phyloP scores from a whole-genome alignment of 2,113 vertebrate genomes.

The Triplophysa siluroides region DNA sequence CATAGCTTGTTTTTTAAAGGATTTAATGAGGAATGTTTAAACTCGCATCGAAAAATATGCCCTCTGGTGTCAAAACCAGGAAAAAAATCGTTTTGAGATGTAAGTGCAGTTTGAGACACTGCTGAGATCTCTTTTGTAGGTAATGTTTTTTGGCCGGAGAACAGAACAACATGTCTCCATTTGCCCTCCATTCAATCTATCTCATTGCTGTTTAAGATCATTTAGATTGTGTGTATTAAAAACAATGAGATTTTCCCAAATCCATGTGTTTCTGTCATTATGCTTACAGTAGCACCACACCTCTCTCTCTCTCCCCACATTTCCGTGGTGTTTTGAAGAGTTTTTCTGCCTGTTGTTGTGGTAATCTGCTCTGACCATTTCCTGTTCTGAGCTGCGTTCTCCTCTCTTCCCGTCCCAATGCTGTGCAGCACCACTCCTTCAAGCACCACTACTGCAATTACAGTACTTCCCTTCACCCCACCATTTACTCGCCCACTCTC shows the following conservation, averaged over 20 bases:
- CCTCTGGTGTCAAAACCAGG: too few species aligned
- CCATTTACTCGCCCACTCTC: slow-evolving; percentile 23
- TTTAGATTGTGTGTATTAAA: too few species aligned
- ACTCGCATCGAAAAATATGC: too few species aligned
- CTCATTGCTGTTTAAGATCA: not conserved
- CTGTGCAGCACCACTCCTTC: slow-evolving; percentile 36
- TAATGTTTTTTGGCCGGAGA: too few species aligned
- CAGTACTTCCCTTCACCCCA: slow-evolving; percentile 18
- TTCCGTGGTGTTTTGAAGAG: not conserved
- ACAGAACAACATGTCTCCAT: not conserved
- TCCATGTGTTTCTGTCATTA: not conserved
- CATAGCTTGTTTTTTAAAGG: too few species aligned
- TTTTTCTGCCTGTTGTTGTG: slow-evolving; percentile 26
- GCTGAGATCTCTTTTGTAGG: too few species aligned
- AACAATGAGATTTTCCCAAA: too few species aligned
- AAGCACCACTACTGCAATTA: slow-evolving; percentile 46
- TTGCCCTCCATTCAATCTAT: not conserved
- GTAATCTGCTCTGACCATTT: slow-evolving; percentile 34
- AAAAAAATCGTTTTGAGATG: too few species aligned
- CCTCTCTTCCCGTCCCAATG: slow-evolving; percentile 24
- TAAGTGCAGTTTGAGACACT: too few species aligned
- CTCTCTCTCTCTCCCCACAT: slow-evolving; percentile 16
- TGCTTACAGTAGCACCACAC: not conserved
- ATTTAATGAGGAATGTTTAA: too few species aligned
- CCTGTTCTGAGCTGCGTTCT: not conserved